phyloP scores from a whole-genome alignment of 2,888 invertebrate species.

The Lydus trimaculatus region DNA sequence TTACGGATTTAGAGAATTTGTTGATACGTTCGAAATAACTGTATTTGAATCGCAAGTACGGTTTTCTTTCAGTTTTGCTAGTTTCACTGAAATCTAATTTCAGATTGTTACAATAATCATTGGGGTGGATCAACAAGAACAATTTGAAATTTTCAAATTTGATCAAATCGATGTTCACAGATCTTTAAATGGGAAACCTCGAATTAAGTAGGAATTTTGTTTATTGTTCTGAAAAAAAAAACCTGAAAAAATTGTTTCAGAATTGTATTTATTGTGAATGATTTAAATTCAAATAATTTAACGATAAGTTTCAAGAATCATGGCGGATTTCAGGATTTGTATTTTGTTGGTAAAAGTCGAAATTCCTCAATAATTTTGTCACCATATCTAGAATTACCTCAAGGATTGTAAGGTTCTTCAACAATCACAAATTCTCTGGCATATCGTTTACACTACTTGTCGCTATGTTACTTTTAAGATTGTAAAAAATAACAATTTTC shows the following conservation, averaged over 20 bases:
- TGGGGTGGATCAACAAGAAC: slow-evolving; percentile 56
- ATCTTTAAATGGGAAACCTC: slow-evolving; percentile 69
- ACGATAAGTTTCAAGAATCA: slow-evolving; percentile 52
- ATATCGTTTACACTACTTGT: not conserved
- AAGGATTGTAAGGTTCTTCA: slow-evolving; percentile 63
- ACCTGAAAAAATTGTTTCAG: slow-evolving; percentile 42
- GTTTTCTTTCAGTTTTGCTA: not conserved
- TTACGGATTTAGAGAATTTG: not conserved
- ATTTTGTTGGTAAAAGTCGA: slow-evolving; percentile 62
- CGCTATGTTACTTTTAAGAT: too few species aligned
- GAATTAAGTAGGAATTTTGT: slow-evolving; percentile 64
- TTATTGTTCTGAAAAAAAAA: slow-evolving; percentile 3
- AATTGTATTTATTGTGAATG: slow-evolving; percentile 54
- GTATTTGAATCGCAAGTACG: slow-evolving; percentile 52
- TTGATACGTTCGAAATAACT: slow-evolving; percentile 35
- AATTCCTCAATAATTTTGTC: slow-evolving; percentile 65
- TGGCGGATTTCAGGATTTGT: slow-evolving; percentile 62
- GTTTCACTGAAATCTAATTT: slow-evolving; percentile 18
- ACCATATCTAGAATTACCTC: slow-evolving; percentile 67
- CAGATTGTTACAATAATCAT: slow-evolving; percentile 59
- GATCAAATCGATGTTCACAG: slow-evolving; percentile 68
- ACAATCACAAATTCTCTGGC: too few species aligned
- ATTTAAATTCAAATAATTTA: slow-evolving; percentile 49
- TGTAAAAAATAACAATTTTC: too few species aligned
- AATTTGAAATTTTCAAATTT: slow-evolving; percentile 63